A percentile compares a stretch with the other conserved stretches of the same genome.
Conservation (phyloP, 2,113 vertebrate genomes). For the Circaetus cinerascens region DNA sequence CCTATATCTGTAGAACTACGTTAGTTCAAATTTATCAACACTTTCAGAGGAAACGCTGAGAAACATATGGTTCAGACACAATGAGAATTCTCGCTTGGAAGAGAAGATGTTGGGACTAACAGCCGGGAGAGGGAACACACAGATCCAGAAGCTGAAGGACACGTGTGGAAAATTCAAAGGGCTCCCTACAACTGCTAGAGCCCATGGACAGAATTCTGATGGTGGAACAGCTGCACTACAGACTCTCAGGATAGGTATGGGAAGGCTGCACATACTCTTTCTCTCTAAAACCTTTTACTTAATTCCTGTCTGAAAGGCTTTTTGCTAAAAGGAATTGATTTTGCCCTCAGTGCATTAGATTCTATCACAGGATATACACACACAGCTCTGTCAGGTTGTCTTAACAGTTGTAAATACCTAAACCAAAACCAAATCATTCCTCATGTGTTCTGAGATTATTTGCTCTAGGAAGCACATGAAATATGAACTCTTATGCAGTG, state of each 20-base stretch:
- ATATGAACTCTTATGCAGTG: background rate
- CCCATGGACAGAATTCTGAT: background rate
- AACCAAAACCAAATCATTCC: background rate
- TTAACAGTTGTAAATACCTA: background rate
- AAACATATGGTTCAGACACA: background rate
- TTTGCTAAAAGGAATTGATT: background rate
- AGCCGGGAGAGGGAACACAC: background rate
- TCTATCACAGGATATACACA: background rate
- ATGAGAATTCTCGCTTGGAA: background rate
- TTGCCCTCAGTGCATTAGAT: background rate
- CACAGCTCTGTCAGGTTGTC: background rate
- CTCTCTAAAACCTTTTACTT: background rate
- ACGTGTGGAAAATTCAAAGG: background rate
- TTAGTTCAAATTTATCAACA: background rate
- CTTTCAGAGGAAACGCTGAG: background rate
- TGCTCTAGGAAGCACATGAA: background rate
- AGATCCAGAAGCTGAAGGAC: background rate
- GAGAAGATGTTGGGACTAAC: background rate
- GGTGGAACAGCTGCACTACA: background rate
- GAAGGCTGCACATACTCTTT: background rate
- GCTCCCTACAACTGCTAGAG: background rate
- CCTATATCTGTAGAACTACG: background rate
- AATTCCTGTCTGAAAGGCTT: background rate
- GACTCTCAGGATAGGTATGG: background rate
- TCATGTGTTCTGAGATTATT: background rate